Base-by-base conservation (phyloP, 2,113 vertebrate species). In the Zingel zingel region DNA sequence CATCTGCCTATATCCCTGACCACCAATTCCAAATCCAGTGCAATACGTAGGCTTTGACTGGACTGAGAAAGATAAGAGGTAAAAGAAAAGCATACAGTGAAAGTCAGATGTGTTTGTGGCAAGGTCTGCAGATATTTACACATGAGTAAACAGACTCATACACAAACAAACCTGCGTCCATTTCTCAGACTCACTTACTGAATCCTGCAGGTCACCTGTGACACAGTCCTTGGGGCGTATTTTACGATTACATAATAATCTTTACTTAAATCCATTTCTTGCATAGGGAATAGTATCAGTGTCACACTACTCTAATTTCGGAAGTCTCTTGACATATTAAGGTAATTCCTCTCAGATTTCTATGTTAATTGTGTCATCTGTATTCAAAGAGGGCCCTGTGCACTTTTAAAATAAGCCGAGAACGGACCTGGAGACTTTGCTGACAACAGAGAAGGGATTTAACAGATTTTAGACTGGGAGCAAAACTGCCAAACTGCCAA, bases 351-450 rank as follows among this genome's bases (percentile, higher is more conserved):
- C 71, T 30, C 48, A 81, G 86, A 84, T 85, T 91, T 87, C 64
- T 76, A 80, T 86, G 86, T 87, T 89, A 91, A 90, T 88, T 77
- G 69, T 89, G 90, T 89, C 88, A 84, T 93, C 84, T 85, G 90
- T 85, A 92, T 92, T 91, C 87, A 92, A 73, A 86, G 69, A 54
- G 51, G 39, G 36, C 45, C 63, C 43, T 14, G 43, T 75, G 77
- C 23, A 62, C 81, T 83, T 88, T 83, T 67, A 82, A 81, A 84
- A 83, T 70, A 75, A 81, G 82, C 74, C 47, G 3, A 73, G 70
- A 79, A 73, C 0, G 50, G 87, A 84, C 59, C 23, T n/a, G 6
- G 67, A 86, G 65, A 71, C 72, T 63, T 63, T 67, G 54, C 80
- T 77, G 80, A 88, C 73, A 85, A 79, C 68, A 79, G 56, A 79